Evolutionary conservation across 2,888 invertebrate genomes (phyloP), one percentile per base, ranked within the genome.

Genomic region (Esperia sulphurella): DNA sequence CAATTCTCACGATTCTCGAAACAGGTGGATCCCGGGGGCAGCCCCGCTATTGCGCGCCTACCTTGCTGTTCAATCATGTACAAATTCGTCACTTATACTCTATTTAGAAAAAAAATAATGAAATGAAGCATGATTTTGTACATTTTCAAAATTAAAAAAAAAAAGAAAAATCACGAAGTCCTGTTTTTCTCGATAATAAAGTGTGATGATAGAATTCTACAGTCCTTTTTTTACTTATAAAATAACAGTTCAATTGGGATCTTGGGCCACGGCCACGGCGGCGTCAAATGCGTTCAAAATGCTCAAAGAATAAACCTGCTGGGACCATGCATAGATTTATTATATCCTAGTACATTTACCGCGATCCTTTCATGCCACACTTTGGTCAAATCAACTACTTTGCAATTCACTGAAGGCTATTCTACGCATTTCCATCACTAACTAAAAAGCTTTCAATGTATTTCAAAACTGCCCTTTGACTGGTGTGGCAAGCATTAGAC

Each of bases 81-180:
- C 86, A 84, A 87, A 83, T 78, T 74, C 75, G 61, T 78, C 75
- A 82, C 88, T 87, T 88, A 87, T 75, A 79, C 69, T 68, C 83
- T 87, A 88, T 86, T 82, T 83, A 83, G 75, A 80, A 83, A 79
- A 81, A 79, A 78, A 81, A 75, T n/a, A 75, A 79, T 80, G 75
- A 83, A 86, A 83, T 78, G 78, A 87, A 88, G 86, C 83, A 83
- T 84, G 80, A 83, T 84, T 88, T 89, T 88, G 88, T 88, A 88
- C 88, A 87, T 87, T 87, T 81, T 81, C 80, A 82, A 84, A 82
- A 84, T 75, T 67, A 71, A 75, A 75, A 75, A 77, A 77, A 75
- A 75, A 77, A 77, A 74, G 76, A 75, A 75, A 74, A 68, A 77
- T 77, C 75, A 75, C 76, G 73, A 76, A 68, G 69, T 72, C 69